Base-by-base conservation (phyloP, 1,140 invertebrate species). In the Ptiloglossa arizonensis region DNA sequence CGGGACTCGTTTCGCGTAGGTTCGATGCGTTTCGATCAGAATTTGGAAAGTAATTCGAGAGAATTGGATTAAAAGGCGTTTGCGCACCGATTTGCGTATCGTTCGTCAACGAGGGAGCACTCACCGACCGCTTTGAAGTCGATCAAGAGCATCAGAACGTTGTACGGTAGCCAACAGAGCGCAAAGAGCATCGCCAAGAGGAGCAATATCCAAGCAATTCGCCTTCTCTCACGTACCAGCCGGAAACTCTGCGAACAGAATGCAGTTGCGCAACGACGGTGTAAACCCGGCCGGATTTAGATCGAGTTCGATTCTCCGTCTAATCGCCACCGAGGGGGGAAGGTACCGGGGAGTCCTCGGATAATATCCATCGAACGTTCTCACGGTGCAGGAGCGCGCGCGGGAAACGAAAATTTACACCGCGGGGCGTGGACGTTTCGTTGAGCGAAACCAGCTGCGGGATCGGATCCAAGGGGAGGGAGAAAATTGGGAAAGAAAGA, bases 131-230 rank as follows among this genome's bases (percentile, higher is more conserved):
- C 50, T 27, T 73, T 32, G 0, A 95, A 92, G 86, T 96, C 95
- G 17, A 95, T 85, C n/a, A 96, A 88, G 13, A 96, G 92, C 71
- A 93, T 94, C 9, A 96, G 90, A 6, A 96, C 94, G 87, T 96
- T 96, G 90, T 96, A 96, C 0, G 96, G 96, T n/a, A 97, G 88
- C 96, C 96, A 97, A 88, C 96, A 97, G 2, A 95, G 85, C 1
- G 96, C 96, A 88, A 97, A 97, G 0, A 97, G 93, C 1, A 96
- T 93, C 0, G 96, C 96, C 5, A 97, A 92, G 1, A 96, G 93
- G 5, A 97, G 90, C 46, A 97, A 93, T 70, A 97, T 96, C 90
- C 95, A 94, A 1, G 96, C 96, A 11, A 96, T 95, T 54, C 96
- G 92, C 83, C 95, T 94, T 72, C 96, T 91, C 80, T 96, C 95